Evolutionary conservation across 2,113 vertebrate genomes (phyloP).

Genomic region (Microtus ochrogaster): DNA sequence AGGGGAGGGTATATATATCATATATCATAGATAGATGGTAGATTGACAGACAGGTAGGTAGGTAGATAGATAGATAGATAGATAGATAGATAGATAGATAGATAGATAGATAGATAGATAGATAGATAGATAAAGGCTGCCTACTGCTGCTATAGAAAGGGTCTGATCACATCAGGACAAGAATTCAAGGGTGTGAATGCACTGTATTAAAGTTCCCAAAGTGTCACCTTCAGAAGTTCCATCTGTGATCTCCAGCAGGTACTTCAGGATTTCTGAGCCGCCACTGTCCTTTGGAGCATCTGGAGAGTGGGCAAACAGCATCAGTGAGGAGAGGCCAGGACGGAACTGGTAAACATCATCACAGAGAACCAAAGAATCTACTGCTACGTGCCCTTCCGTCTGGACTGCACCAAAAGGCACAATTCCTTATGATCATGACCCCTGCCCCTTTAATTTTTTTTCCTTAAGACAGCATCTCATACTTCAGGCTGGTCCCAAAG

Average conservation of each 20-base stretch:
- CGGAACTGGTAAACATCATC: neutral
- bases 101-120: fast-evolving
- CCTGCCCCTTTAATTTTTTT: neutral
- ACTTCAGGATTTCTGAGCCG: slow-evolving; percentile 95
- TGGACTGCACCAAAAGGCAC: neutral
- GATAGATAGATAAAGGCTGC: neutral
- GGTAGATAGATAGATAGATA: fast-evolving
- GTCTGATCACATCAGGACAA: neutral
- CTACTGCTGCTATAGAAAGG: neutral
- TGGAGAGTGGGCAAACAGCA: slow-evolving; percentile 76
- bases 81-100: neutral
- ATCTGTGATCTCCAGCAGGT: slow-evolving; percentile 95
- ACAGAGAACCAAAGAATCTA: neutral
- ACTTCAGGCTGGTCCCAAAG: neutral
- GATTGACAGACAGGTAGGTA: neutral
- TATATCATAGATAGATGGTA: too few species aligned
- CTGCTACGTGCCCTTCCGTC: neutral
- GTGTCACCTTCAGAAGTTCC: slow-evolving; percentile 93
- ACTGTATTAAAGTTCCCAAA: neutral
- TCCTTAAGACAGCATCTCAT: neutral
- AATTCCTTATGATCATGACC: neutral
- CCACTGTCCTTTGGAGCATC: slow-evolving; percentile 97
- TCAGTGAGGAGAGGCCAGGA: neutral
- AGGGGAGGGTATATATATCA: too few species aligned
- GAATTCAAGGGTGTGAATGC: neutral